Base-by-base conservation (phyloP, 2,888 invertebrate genomes). In the Pogonocherus hispidulus region DNA sequence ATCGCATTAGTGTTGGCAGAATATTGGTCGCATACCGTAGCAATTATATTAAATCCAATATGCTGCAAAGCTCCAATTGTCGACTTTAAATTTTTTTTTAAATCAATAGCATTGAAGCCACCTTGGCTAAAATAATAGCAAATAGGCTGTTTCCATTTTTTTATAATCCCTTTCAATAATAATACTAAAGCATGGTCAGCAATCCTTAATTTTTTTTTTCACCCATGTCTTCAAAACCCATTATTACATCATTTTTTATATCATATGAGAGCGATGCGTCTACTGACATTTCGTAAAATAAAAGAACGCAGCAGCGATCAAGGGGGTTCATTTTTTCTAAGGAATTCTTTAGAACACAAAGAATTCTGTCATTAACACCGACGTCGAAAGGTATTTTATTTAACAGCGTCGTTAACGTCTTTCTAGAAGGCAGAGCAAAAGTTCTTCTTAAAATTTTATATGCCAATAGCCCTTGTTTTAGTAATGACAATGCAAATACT, bases 131-230 rank as follows among this genome's bases (percentile, higher is more conserved):
- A 51, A 27, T 51, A 51, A 18, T n/a, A 20, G 3, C 18, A 51
- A 3, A 51, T 6, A 4, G 51, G 51, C 5, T 51, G 51, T 18
- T 51, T 51, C 51, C 18, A 51, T 11, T 51, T 51, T 6, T 51
- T 51, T 4, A 3, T 9, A 51, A 51, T 51, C 4, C 51, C 51
- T 51, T 51, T 51, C 4, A 51, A 3, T 8, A 51, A 19, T 18
- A 51, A 18, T 0, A 18, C 51, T 3, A 51, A n/a, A 3, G 51
- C 51, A 51, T 51, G 51, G 8, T 51, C 51, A n/a, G 51, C 19
- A 18, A 51, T 18, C 6, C 18, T 51, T 19, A 51, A 19, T 19
- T n/a, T 51, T 11, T 6, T 3, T 18, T n/a, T 18, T 18, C 14
- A 22, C 51, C 20, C 3, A 6, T 51, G 16, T 51, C 51, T 8